Percentiles rank a stretch among this genome's conserved stretches.
phyloP scores from a whole-genome alignment of 2,888 invertebrate genomes.

The Melieria omissa region DNA sequence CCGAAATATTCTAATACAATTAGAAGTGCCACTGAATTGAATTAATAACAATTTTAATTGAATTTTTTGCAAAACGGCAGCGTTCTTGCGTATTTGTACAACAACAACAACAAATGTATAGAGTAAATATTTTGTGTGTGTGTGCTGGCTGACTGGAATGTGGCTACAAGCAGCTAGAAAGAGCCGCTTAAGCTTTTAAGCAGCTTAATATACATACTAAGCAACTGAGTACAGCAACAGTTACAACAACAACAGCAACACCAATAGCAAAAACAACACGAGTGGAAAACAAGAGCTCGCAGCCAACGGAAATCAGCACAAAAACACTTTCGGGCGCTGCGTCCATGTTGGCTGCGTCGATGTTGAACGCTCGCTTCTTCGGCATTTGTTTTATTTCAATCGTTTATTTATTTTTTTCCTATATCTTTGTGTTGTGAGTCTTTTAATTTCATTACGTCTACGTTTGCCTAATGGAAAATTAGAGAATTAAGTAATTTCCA shows the following conservation, averaged over 20 bases:
- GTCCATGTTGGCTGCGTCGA: neutral
- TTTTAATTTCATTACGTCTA: constrained; percentile 9
- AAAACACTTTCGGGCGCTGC: neutral
- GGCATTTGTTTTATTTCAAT: neutral
- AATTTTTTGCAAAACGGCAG: constrained; percentile 21
- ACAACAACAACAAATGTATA: neutral
- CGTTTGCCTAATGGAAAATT: constrained; percentile 15
- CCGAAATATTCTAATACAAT: neutral
- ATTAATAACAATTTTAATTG: constrained; percentile 35
- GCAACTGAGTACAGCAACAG: no score
- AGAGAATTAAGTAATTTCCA: constrained; percentile 26
- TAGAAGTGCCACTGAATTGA: constrained; percentile 6
- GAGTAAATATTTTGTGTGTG: neutral
- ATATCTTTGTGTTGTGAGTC: neutral
- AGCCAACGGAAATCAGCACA: neutral
- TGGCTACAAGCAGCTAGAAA: neutral
- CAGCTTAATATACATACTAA: constrained; percentile 21
- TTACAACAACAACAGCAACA: neutral
- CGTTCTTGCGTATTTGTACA: neutral
- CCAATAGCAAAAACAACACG: no score
- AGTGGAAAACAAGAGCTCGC: no score
- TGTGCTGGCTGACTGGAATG: no score
- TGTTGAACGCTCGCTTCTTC: constrained; percentile 10
- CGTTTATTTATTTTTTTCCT: neutral
- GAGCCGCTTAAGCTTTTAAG: constrained; percentile 31